Evolutionary conservation across 2,113 vertebrate genomes (phyloP), one percentile per base, ranked within the genome.

Genomic region (Rissa tridactyla): DNA sequence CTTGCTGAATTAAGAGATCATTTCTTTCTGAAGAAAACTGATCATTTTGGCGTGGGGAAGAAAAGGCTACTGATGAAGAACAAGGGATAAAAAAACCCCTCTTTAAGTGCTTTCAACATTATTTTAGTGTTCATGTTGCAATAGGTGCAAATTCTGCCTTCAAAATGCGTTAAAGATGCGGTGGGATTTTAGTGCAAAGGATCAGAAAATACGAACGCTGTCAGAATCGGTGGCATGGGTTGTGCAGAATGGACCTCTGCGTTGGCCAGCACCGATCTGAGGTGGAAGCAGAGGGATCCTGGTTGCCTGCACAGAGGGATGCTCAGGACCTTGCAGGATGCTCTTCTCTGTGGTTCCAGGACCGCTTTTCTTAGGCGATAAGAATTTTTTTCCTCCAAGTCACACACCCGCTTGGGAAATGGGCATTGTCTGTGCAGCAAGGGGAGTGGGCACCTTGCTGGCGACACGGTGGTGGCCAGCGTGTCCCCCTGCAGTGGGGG

Each of bases 191-290:
- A 27, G 58, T 6, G 6, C 1, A 0, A 8, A 42, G 30, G 14
- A 23, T 47, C 19, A 23, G 29, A 46, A 55, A 55, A 71, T 22
- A 5, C 1, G 4, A 57, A 19, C 27, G 27, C 46, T 7, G 5
- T 54, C 0, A 0, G 49, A 23, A 57, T 49, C 0, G 1, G 42
- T 26, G 42, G 38, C 15, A 2, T 13, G 0, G 0, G 14, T 13
- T 42, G 80, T 15, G 46, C n/a, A 14, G 52, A 40, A 54, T 0
- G 0, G 25, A 42, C 9, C 26, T 79, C 47, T 0, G 2, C 2
- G 11, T 21, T 23, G 44, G 34, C 49, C 26, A 32, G 47, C 27
- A 18, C 30, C 3, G 13, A 9, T 68, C 23, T 44, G 30, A 36
- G 66, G 34, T 26, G 60, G 40, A 18, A 62, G 52, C 2, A 0